Conservation (phyloP, 92 coral and sea anemone species). For the Palythoa caribaeorum region DNA sequence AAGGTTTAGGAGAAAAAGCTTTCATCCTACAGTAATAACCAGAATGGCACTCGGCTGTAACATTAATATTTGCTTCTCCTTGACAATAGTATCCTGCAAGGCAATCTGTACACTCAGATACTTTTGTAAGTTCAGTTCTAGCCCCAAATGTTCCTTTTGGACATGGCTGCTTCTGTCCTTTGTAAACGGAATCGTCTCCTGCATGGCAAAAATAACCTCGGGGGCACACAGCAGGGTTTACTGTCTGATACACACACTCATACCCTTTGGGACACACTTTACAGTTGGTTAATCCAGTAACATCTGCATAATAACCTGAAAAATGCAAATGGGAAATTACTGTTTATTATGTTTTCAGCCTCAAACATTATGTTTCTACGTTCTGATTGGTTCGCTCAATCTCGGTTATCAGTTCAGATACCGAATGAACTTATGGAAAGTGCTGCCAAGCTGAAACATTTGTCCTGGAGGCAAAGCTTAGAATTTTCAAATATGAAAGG, state of each 20-base stretch:
- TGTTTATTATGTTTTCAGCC: neutral
- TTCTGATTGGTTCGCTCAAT: too few species aligned
- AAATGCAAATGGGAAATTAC: neutral
- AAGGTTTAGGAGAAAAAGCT: slow-evolving; percentile 72
- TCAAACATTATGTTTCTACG: neutral
- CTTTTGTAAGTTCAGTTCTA: slow-evolving; percentile 66
- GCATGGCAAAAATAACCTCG: slow-evolving; percentile 79
- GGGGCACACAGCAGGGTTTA: slow-evolving; percentile 80
- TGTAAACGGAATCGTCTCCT: slow-evolving; percentile 60
- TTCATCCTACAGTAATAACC: slow-evolving; percentile 88
- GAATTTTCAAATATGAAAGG: too few species aligned
- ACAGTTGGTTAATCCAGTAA: slow-evolving; percentile 75
- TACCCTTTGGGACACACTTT: slow-evolving; percentile 78
- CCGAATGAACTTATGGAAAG: too few species aligned
- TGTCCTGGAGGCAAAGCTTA: too few species aligned
- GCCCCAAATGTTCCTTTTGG: slow-evolving; percentile 92
- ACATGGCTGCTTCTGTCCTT: slow-evolving; percentile 84
- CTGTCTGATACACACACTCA: slow-evolving; percentile 77
- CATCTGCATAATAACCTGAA: slow-evolving; percentile 82
- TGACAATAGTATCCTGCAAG: slow-evolving; percentile 85
- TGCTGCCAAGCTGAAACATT: too few species aligned
- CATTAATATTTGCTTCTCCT: slow-evolving; percentile 64
- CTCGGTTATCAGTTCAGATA: too few species aligned
- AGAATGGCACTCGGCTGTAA: slow-evolving; percentile 78
- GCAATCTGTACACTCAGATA: slow-evolving; percentile 81